Percentiles rank a stretch among this genome's conserved stretches.
Conservation (phyloP, 2,888 invertebrate genomes). For the Pachycephus smyrnensis region DNA sequence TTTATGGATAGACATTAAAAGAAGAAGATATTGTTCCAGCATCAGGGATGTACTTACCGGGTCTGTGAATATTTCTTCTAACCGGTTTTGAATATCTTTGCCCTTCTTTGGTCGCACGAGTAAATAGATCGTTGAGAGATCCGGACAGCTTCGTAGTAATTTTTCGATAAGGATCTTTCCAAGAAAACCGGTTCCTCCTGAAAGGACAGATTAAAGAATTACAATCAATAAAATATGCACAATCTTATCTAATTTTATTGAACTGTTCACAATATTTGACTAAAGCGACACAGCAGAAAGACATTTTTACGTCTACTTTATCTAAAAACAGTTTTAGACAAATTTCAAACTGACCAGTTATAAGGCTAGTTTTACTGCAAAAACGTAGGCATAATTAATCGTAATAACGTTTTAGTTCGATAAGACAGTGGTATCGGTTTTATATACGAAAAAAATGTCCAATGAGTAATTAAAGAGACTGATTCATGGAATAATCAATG, state of each 20-base stretch:
- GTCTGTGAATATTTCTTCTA: slow-evolving; percentile 73
- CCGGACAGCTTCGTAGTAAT: slow-evolving; percentile 71
- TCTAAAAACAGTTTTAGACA: too few species aligned
- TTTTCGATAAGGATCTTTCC: slow-evolving; percentile 73
- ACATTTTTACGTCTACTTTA: too few species aligned
- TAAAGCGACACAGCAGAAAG: too few species aligned
- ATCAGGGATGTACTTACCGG: slow-evolving; percentile 67
- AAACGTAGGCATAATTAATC: neutral
- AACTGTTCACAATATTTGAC: neutral
- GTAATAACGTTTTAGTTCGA: neutral
- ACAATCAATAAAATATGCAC: neutral
- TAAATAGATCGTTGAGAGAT: slow-evolving; percentile 70
- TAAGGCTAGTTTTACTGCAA: too few species aligned
- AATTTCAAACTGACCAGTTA: too few species aligned
- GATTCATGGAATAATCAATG: too few species aligned
- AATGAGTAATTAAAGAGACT: too few species aligned
- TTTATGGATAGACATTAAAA: neutral
- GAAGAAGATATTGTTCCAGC: neutral
- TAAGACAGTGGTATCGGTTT: neutral
- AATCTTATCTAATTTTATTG: neutral
- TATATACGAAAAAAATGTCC: neutral
- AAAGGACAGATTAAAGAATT: slow-evolving; percentile 12
- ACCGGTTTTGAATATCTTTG: slow-evolving; percentile 68
- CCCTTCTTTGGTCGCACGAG: slow-evolving; percentile 72
- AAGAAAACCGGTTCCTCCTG: slow-evolving; percentile 68